Evolutionary conservation across 2,797 vertebrate species (phyloP).

Genomic region (Falco peregrinus): DNA sequence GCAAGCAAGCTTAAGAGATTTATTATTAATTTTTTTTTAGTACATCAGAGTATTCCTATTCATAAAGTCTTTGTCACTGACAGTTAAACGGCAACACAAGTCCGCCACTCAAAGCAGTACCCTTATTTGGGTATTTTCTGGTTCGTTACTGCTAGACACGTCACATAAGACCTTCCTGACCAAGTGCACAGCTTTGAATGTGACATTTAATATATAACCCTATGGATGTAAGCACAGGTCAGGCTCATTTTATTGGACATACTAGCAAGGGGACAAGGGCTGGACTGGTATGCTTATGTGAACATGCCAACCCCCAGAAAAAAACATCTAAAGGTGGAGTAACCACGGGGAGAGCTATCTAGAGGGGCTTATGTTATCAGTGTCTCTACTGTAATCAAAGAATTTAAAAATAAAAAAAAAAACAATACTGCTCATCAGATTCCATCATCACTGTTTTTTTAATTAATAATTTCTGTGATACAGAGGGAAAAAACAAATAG

Average conservation of each 20-base stretch:
- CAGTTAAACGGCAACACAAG: neutral
- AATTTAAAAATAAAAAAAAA: neutral
- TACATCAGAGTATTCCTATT: neutral
- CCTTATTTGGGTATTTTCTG: neutral
- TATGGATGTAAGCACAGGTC: neutral
- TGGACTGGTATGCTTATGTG: neutral
- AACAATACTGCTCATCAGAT: neutral
- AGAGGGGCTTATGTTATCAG: neutral
- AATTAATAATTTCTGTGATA: neutral
- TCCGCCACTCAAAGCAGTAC: neutral
- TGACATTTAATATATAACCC: neutral
- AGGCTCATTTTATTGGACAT: neutral
- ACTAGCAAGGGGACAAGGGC: neutral
- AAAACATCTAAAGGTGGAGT: neutral
- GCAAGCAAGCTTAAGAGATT: neutral
- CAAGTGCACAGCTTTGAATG: neutral
- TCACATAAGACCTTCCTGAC: neutral
- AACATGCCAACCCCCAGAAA: neutral
- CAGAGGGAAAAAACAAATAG: neutral
- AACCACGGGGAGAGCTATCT: neutral
- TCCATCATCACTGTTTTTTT: neutral
- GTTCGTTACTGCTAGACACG: neutral
- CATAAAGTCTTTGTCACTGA: neutral
- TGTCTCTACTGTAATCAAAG: neutral
- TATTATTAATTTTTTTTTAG: neutral